Evolutionary conservation across 1,140 invertebrate genomes (phyloP).

Genomic region (Armadillidium nasatum): DNA sequence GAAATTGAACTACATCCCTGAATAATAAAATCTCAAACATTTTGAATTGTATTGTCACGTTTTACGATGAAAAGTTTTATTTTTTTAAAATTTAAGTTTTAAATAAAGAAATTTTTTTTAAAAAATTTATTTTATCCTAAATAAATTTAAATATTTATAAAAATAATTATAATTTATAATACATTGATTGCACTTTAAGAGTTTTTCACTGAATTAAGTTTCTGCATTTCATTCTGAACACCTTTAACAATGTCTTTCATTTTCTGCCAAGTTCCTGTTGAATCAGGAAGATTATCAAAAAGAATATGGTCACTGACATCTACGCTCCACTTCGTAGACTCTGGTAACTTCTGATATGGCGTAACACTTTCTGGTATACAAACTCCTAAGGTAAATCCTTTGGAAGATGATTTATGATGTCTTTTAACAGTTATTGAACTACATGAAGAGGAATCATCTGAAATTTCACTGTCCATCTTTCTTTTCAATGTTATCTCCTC

Average conservation of each 20-base stretch:
- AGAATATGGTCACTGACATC: constrained; percentile 29
- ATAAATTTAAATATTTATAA: not conserved
- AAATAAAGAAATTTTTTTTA: too few species aligned
- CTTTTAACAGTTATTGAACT: not conserved
- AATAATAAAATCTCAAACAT: too few species aligned
- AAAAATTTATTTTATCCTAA: not conserved
- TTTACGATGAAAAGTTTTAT: too few species aligned
- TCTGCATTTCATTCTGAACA: constrained; percentile 14
- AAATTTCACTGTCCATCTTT: not conserved
- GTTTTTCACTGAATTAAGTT: constrained; percentile 5
- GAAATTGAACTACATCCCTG: not conserved
- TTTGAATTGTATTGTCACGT: too few species aligned
- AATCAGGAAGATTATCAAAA: constrained; percentile 26
- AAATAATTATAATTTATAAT: not conserved
- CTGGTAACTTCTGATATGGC: not conserved
- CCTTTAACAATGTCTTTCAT: constrained; percentile 28
- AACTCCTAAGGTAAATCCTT: constrained; percentile 23
- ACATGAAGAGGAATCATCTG: constrained; percentile 14
- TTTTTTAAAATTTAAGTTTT: too few species aligned
- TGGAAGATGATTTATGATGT: constrained; percentile 12
- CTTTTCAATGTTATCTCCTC: not conserved
- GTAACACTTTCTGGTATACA: constrained; percentile 20
- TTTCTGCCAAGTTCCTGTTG: constrained; percentile 25
- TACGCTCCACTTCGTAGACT: constrained; percentile 23
- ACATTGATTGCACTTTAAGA: not conserved